Evolutionary conservation across 2,797 vertebrate genomes (phyloP).

Genomic region (Holocentrus rufus): DNA sequence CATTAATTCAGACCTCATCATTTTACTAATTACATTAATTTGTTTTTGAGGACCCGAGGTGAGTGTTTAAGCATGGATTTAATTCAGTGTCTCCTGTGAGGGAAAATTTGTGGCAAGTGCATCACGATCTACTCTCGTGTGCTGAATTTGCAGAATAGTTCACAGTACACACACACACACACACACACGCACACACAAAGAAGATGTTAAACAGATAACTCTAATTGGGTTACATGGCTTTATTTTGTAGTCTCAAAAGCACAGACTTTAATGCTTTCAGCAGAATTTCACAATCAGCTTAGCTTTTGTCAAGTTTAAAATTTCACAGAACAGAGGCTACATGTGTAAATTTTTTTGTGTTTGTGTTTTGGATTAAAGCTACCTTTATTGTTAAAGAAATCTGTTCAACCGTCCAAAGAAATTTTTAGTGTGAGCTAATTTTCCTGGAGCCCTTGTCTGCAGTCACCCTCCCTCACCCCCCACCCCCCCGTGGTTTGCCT

Average conservation of each 20-base stretch:
- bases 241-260: slow-evolving; percentile 46
- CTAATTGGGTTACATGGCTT: slow-evolving; percentile 37
- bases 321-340: slow-evolving; percentile 5
- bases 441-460: slow-evolving; percentile 24
- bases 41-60: slow-evolving; percentile 43
- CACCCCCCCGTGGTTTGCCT: slow-evolving; percentile 35
- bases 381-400: slow-evolving; percentile 30
- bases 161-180: slow-evolving; percentile 11
- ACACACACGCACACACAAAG: not conserved
- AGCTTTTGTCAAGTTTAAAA: slow-evolving; percentile 3
- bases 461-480: slow-evolving; percentile 19
- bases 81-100: slow-evolving; percentile 48
- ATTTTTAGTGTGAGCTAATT: slow-evolving; percentile 24
- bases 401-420: not conserved
- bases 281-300: slow-evolving; percentile 26
- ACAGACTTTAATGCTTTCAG: slow-evolving; percentile 32
- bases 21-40: slow-evolving; percentile 66
- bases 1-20: slow-evolving; percentile 57
- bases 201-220: slow-evolving; percentile 21
- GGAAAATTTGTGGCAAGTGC: slow-evolving; percentile 39
- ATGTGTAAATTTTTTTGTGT: not conserved
- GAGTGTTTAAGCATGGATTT: slow-evolving; percentile 50
- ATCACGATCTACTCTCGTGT: slow-evolving; percentile 41
- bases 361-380: slow-evolving; percentile 40
- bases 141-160: slow-evolving; percentile 36